Evolutionary conservation across 2,888 invertebrate species (phyloP).

Genomic region (Euphydryas editha): DNA sequence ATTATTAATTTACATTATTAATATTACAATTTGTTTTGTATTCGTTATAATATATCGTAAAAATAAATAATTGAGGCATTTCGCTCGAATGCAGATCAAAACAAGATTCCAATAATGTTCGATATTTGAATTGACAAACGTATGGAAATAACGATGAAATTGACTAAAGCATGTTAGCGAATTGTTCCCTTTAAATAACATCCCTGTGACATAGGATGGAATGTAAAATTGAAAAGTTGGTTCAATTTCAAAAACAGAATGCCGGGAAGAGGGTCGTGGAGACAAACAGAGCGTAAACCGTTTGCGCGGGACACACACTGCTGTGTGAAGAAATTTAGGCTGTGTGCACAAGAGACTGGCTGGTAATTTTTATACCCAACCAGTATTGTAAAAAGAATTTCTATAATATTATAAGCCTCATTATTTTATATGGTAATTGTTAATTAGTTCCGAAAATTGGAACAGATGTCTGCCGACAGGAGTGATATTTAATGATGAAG

Average conservation of each 20-base stretch:
- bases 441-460: background rate
- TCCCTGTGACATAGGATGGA: slow-evolving; percentile 39
- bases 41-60: no score
- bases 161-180: slow-evolving; percentile 45
- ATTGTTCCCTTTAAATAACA: slow-evolving; percentile 42
- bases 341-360: slow-evolving; percentile 14
- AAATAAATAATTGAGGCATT: background rate
- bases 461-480: background rate
- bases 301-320: slow-evolving; percentile 34
- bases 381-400: background rate
- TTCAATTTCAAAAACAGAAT: slow-evolving; percentile 42
- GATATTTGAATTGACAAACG: slow-evolving; percentile 36
- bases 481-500: background rate
- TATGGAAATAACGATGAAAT: slow-evolving; percentile 58
- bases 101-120: slow-evolving; percentile 28
- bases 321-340: slow-evolving; percentile 32
- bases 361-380: slow-evolving; percentile 6
- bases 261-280: slow-evolving; percentile 29
- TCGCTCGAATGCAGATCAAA: slow-evolving; percentile 14
- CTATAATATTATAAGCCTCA: background rate
- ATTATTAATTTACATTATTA: no score
- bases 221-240: slow-evolving; percentile 46
- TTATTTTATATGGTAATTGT: background rate
- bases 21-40: no score
- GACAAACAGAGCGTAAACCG: slow-evolving; percentile 37